These are phyloP conservation scores for Lycodopsis pacificus DNA, from an alignment of 2,797 vertebrate genomes.

Conservation along the genomic window DNA sequence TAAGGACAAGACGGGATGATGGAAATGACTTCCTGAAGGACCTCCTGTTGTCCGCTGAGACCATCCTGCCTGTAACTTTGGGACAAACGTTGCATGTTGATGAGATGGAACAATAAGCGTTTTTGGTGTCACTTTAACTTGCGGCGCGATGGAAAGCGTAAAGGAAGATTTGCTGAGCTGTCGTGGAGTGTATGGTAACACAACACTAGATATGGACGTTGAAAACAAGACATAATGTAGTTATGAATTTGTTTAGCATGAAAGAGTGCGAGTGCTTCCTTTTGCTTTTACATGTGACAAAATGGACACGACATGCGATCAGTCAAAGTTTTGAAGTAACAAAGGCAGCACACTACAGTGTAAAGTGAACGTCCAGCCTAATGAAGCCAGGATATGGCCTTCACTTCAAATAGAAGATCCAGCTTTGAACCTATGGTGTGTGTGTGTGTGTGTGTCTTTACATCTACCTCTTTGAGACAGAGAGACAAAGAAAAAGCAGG, in stretches of 20 bases:
- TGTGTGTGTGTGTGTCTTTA: conserved; percentile 35
- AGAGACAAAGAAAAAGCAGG: conserved; percentile 51
- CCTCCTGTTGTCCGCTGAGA: conserved; percentile 34
- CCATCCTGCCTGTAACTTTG: conserved; percentile 2
- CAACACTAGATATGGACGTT: conserved; percentile 6
- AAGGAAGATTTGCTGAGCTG: conserved; percentile 39
- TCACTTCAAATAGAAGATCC: conserved; percentile 50
- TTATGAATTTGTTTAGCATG: conserved; percentile 32
- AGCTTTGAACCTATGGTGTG: conserved; percentile 54
- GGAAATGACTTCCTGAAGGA: conserved; percentile 45
- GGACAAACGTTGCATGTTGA: conserved; percentile 31
- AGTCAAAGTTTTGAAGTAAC: conserved; percentile 32
- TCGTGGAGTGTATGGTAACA: not conserved
- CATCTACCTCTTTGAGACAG: conserved; percentile 49
- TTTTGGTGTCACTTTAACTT: conserved; percentile 13
- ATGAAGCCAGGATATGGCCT: conserved; percentile 28
- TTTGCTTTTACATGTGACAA: conserved; percentile 11
- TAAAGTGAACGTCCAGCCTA: conserved; percentile 36
- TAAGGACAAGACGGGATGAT: conserved; percentile 38
- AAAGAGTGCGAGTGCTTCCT: conserved; percentile 16
- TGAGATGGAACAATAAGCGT: conserved; percentile 5
- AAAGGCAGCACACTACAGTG: conserved; percentile 8
- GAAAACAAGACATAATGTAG: conserved; percentile 18
- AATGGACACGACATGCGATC: not conserved
- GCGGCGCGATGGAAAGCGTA: not conserved